Percentiles rank a stretch among this genome's conserved stretches.
phyloP scores from a whole-genome alignment of 2,888 invertebrate species.

The Campoletis raptor region DNA sequence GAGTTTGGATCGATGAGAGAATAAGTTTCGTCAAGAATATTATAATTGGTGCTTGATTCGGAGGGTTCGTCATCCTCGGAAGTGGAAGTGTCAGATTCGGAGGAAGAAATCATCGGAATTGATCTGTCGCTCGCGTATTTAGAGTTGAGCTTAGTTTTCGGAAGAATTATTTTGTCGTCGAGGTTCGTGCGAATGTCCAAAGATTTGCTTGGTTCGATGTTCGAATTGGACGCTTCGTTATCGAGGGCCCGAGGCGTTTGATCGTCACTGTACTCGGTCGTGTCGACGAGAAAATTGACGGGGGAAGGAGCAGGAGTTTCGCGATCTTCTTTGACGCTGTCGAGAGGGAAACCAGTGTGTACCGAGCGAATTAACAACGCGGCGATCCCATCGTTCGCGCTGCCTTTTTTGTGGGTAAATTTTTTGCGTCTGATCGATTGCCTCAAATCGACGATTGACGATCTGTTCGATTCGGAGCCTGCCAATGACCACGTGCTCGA shows the following conservation, averaged over 20 bases:
- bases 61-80: constrained; percentile 79
- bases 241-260: constrained; percentile 1
- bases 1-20: constrained; percentile 71
- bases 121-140: constrained; percentile 54
- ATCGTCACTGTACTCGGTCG: constrained; percentile 58
- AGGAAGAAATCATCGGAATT: constrained; percentile 80
- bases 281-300: constrained; percentile 74
- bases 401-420: constrained; percentile 77
- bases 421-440: constrained; percentile 74
- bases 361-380: constrained; percentile 89
- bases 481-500: constrained; percentile 76
- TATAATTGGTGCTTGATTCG: constrained; percentile 76
- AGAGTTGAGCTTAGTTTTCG: constrained; percentile 4
- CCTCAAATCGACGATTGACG: constrained; percentile 73
- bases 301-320: constrained; percentile 78
- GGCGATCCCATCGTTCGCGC: constrained; percentile 88
- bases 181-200: neutral
- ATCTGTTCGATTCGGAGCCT: constrained; percentile 75
- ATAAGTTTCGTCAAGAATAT: constrained; percentile 79
- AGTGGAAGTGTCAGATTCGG: constrained; percentile 80
- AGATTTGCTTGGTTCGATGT: constrained; percentile 11
- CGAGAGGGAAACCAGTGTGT: constrained; percentile 78
- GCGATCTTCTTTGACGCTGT: constrained; percentile 80
- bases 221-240: neutral
- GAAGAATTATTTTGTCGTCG: constrained; percentile 11